Percentiles rank a stretch among this genome's conserved stretches.
Conservation (phyloP, 30 jellyfish, hydroid and myxozoan species). For the Mastigias papua region DNA sequence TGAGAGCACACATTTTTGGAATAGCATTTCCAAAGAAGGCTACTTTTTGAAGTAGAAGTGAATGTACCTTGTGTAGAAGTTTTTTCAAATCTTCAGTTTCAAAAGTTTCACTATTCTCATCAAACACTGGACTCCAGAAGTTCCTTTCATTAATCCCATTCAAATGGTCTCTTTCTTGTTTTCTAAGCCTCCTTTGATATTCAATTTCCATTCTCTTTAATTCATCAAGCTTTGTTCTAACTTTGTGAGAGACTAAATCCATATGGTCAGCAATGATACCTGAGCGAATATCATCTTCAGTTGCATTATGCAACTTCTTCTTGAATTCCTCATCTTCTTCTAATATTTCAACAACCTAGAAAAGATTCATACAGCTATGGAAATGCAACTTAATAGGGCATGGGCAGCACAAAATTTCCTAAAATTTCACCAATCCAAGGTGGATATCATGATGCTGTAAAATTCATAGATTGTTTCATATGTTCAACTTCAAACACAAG, state of each 20-base stretch:
- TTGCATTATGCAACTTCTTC: slow-evolving; percentile 81
- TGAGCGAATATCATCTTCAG: slow-evolving; percentile 86
- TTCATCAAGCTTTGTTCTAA: slow-evolving; percentile 88
- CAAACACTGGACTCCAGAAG: slow-evolving; percentile 90
- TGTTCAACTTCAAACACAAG: too few species aligned
- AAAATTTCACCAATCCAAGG: too few species aligned
- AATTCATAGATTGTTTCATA: too few species aligned
- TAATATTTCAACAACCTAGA: slow-evolving; percentile 80
- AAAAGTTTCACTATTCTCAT: slow-evolving; percentile 83
- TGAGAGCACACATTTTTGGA: not conserved
- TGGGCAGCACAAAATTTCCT: too few species aligned
- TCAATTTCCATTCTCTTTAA: slow-evolving; percentile 91
- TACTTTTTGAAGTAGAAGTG: not conserved
- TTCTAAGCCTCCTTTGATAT: slow-evolving; percentile 76
- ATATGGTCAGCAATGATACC: slow-evolving; percentile 87
- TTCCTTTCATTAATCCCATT: slow-evolving; percentile 80
- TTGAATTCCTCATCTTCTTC: slow-evolving; percentile 89
- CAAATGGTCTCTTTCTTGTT: slow-evolving; percentile 79
- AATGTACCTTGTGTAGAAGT: slow-evolving; percentile 80
- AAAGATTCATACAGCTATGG: too few species aligned
- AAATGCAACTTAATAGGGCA: too few species aligned
- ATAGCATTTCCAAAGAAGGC: not conserved
- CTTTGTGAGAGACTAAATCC: slow-evolving; percentile 66
- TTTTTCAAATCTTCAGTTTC: slow-evolving; percentile 81
- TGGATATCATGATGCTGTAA: too few species aligned